phyloP scores from a whole-genome alignment of 2,888 invertebrate genomes.

The Latrodectus hesperus region DNA sequence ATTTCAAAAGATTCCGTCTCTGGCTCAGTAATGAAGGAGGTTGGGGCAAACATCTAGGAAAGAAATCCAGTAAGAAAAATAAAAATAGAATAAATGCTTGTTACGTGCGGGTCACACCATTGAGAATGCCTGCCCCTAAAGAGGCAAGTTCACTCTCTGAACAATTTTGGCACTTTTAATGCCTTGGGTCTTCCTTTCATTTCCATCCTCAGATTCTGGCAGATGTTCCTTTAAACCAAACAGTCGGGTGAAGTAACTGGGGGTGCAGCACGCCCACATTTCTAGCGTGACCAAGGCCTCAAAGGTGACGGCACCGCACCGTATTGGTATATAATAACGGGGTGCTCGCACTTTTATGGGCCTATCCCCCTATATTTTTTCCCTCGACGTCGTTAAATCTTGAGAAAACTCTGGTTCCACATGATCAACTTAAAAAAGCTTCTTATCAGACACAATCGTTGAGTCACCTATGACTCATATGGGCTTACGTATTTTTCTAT shows the following conservation, averaged over 20 bases:
- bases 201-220: constrained; percentile 21
- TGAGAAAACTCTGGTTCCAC: constrained; percentile 5
- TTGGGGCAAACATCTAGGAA: neutral
- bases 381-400: neutral
- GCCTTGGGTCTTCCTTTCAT: neutral
- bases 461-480: too few relatives aligned
- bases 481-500: too few relatives aligned
- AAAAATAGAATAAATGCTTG: neutral
- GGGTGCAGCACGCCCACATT: constrained; percentile 50
- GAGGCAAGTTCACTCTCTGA: constrained; percentile 14
- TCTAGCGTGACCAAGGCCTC: constrained; percentile 48
- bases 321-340: neutral
- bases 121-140: neutral
- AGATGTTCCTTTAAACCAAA: constrained; percentile 49
- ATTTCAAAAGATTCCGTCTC: too few relatives aligned
- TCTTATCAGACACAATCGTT: too few relatives aligned
- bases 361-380: neutral
- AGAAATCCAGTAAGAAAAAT: neutral
- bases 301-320: constrained; percentile 7
- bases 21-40: too few relatives aligned
- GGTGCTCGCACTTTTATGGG: neutral
- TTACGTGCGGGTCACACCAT: constrained; percentile 7
- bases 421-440: neutral
- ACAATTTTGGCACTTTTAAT: too few relatives aligned
- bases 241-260: constrained; percentile 13